Conservation (phyloP, 2,797 vertebrate genomes). For the Paedocypris micromegethes region DNA sequence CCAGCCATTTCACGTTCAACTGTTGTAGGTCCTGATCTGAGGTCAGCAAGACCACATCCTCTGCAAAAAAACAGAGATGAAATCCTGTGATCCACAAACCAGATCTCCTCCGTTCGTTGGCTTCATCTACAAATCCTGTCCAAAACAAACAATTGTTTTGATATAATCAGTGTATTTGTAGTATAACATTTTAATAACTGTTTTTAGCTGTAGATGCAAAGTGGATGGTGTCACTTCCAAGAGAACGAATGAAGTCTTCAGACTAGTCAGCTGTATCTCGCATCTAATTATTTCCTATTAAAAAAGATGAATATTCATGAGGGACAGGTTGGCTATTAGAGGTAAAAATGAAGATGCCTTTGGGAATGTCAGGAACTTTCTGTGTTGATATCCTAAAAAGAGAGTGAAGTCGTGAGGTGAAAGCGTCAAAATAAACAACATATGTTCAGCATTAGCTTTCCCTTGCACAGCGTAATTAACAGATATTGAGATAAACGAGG, state of each 20-base stretch:
- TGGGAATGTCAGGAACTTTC: constrained; percentile 35
- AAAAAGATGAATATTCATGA: constrained; percentile 39
- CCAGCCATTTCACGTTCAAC: too few species aligned
- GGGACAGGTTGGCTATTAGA: constrained; percentile 36
- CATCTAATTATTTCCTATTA: constrained; percentile 40
- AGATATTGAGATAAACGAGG: constrained; percentile 28
- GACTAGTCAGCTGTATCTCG: constrained; percentile 30
- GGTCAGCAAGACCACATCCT: too few species aligned
- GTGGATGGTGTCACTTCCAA: constrained; percentile 3
- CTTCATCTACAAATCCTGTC: too few species aligned
- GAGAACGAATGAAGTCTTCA: constrained; percentile 14
- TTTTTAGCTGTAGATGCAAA: not conserved
- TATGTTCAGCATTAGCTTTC: constrained; percentile 30
- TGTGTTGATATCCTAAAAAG: constrained; percentile 26
- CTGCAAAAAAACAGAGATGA: too few species aligned
- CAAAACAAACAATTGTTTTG: too few species aligned
- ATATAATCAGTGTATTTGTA: too few species aligned
- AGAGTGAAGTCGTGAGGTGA: constrained; percentile 11
- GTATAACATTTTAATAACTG: too few species aligned
- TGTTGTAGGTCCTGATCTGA: too few species aligned
- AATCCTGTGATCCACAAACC: too few species aligned
- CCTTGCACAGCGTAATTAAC: constrained; percentile 12
- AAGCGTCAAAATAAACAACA: constrained; percentile 20
- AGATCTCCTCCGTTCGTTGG: too few species aligned
- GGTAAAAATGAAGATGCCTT: constrained; percentile 36